Evolutionary conservation across 2,888 invertebrate species (phyloP).

Genomic region (Harpagoxenus sublaevis): DNA sequence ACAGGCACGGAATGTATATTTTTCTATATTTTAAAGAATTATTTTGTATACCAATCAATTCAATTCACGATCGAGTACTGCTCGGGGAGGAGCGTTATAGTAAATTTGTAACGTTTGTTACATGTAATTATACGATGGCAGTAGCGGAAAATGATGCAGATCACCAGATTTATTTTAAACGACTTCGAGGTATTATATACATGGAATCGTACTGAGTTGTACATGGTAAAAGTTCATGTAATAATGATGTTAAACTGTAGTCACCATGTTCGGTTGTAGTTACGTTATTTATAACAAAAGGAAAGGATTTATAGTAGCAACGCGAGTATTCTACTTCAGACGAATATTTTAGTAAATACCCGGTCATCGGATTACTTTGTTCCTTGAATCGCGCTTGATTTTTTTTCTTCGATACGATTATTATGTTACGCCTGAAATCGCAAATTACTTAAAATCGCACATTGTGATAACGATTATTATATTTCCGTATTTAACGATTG

Average conservation of each 20-base stretch:
- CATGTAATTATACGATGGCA: conserved; percentile 25
- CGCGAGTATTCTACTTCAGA: conserved; percentile 63
- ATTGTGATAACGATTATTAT: not conserved
- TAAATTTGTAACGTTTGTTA: conserved; percentile 37
- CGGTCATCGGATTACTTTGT: conserved; percentile 41
- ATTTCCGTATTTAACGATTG: not conserved
- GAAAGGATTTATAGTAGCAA: conserved; percentile 38
- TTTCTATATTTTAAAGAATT: conserved; percentile 21
- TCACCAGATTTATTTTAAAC: conserved; percentile 27
- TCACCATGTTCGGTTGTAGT: conserved; percentile 61
- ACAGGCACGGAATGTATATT: conserved; percentile 38
- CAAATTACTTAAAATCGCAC: conserved; percentile 1
- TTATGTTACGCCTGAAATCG: not conserved
- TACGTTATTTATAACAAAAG: conserved; percentile 48
- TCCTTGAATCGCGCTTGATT: not conserved
- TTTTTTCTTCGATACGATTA: not conserved
- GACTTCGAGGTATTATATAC: conserved; percentile 28
- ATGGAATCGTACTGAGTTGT: conserved; percentile 16
- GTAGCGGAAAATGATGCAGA: conserved; percentile 2
- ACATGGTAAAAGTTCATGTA: conserved; percentile 39
- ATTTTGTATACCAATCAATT: conserved; percentile 2
- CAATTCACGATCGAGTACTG: not conserved
- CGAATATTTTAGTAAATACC: conserved; percentile 67
- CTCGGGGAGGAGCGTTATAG: not conserved
- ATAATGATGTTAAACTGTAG: conserved; percentile 50